Evolutionary conservation across 2,797 vertebrate genomes (phyloP).

Genomic region (Neosalanx taihuensis): DNA sequence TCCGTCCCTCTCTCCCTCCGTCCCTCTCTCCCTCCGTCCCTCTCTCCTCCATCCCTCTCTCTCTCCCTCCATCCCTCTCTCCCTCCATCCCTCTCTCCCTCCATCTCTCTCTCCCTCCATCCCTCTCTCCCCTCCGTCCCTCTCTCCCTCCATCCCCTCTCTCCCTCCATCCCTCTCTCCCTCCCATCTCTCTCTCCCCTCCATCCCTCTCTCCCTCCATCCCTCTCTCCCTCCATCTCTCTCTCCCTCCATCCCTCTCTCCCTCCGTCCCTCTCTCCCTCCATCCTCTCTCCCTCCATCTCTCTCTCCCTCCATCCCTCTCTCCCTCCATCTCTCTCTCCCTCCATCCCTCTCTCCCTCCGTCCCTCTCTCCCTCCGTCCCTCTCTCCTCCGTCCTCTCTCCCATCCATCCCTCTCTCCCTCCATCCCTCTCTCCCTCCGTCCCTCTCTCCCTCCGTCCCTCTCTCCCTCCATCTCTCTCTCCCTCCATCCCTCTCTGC

Average conservation of each 20-base stretch:
- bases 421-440: too few relatives aligned
- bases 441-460: too few relatives aligned
- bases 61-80: neutral
- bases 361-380: neutral
- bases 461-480: too few relatives aligned
- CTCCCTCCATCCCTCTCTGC: constrained; percentile 37
- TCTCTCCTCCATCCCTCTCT: neutral
- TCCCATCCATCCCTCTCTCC: too few relatives aligned
- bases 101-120: too few relatives aligned
- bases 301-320: neutral
- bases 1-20: neutral
- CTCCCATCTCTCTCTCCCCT: neutral
- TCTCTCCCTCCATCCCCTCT: neutral
- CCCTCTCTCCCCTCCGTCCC: neutral
- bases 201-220: neutral
- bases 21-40: neutral
- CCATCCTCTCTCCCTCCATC: neutral
- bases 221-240: constrained; percentile 26
- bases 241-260: constrained; percentile 52
- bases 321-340: neutral
- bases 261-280: neutral
- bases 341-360: neutral
- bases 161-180: neutral
- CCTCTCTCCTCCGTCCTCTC: too few relatives aligned
- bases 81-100: neutral